Evolutionary conservation across 23 tunicate species (phyloP).

Genomic region (Halocynthia roretzi): DNA sequence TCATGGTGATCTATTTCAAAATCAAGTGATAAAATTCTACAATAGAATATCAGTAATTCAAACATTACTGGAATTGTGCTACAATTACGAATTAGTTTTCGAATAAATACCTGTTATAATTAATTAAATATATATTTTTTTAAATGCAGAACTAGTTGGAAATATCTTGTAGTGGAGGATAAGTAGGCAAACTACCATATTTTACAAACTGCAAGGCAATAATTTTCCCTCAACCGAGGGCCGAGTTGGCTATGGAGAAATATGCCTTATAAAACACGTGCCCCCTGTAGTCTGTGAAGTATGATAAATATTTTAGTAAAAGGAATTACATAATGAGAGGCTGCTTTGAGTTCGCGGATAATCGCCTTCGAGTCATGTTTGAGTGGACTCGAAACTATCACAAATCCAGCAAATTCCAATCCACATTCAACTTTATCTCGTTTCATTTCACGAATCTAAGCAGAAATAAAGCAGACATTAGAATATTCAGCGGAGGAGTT

Average conservation of each 20-base stretch:
- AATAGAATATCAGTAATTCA: neutral
- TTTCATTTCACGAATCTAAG: slow-evolving; percentile 65
- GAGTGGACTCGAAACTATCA: slow-evolving; percentile 78
- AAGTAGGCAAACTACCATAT: no score
- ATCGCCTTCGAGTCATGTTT: slow-evolving; percentile 85
- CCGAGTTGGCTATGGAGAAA: no score
- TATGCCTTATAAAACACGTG: no score
- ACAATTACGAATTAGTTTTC: neutral
- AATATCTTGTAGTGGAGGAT: no score
- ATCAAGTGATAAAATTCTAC: neutral
- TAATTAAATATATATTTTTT: no score
- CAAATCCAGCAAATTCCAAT: slow-evolving; percentile 79
- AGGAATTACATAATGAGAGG: slow-evolving; percentile 76
- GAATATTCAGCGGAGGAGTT: neutral
- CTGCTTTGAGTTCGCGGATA: slow-evolving; percentile 62
- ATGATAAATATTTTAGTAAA: no score
- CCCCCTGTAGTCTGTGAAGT: no score
- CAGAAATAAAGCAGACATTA: neutral
- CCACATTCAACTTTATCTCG: slow-evolving; percentile 73
- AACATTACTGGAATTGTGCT: neutral
- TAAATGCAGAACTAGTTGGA: no score
- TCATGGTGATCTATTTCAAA: slow-evolving; percentile 74
- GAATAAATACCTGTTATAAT: no score
- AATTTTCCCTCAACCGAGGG: no score
- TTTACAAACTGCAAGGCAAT: no score